Conservation (phyloP, 2,797 vertebrate genomes). For the Notamacropus eugenii region DNA sequence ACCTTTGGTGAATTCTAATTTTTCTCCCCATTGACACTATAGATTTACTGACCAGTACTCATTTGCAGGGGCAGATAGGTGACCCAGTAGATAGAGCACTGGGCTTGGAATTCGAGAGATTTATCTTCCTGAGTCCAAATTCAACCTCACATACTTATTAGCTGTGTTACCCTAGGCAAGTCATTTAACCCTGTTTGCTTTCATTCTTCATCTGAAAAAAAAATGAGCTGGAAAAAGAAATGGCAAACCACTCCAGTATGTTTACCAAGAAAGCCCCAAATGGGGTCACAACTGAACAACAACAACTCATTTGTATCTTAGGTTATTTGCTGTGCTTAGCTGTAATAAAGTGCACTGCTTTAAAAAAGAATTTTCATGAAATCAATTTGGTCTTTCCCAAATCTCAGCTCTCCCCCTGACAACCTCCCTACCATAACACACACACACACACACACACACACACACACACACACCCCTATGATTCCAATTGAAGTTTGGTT, state of each 20-base stretch:
- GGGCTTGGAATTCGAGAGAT: background rate
- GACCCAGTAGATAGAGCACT: background rate
- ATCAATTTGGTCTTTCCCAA: background rate
- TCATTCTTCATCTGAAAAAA: background rate
- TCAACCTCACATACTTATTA: background rate
- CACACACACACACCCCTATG: no score
- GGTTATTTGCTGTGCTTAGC: background rate
- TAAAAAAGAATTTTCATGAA: constrained; percentile 22
- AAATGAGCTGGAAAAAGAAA: background rate
- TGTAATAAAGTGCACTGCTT: background rate
- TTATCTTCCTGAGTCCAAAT: background rate
- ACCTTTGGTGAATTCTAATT: background rate
- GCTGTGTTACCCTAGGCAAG: background rate
- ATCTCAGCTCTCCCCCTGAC: background rate
- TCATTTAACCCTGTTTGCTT: background rate
- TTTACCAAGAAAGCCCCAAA: background rate
- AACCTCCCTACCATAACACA: background rate
- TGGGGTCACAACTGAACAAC: background rate
- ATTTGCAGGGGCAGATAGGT: background rate
- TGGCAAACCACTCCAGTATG: background rate
- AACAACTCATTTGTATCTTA: background rate
- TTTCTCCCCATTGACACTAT: background rate
- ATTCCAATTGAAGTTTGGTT: background rate
- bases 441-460: background rate
- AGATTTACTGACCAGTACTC: constrained; percentile 33